Evolutionary conservation across 2,797 vertebrate genomes (phyloP), one percentile per base, ranked within the genome.

Genomic region (Lindbergichthys nudifrons): DNA sequence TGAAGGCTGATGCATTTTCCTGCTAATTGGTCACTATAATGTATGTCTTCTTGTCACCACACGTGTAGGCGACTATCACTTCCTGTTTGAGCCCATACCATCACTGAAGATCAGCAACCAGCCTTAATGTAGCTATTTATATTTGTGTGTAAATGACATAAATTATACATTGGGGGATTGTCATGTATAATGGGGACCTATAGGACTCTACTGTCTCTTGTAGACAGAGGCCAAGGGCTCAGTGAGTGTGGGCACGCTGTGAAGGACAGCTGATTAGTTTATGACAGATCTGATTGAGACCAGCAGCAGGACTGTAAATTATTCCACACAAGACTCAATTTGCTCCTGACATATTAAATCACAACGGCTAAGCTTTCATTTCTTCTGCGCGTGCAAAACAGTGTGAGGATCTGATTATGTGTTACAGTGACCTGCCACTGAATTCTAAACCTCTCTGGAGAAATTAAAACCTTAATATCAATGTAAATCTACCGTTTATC

Each of bases 321-420:
- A 92, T 87, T 89, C 85, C 77, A 65, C 58, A 66, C 36, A 46
- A 80, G 76, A 91, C 82, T 91, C 89, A 92, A 90, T 94, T 92
- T 92, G 83, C 83, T 85, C 79, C 15, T 65, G 81, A 80, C 79
- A 91, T 87, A 93, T 94, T 91, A 83, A 92, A 94, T 95, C 86
- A 93, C 74, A 81, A 63, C 59, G 45, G 76, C 58, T 59, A 81
- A 70, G 79, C 79, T 88, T 70, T 83, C 70, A 81, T 90, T 82
- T 79, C 32, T 61, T 21, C 46, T 18, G 50, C 36, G 53, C 46
- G 62, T 88, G 89, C 58, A 26, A 77, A 64, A 74, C 65, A 70
- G 53, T 80, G 61, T 78, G 73, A 85, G 88, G 85, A 94, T 89
- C 79, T 83, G 80, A 93, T 95, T 86, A 89, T 68, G 69, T 75